A percentile compares a stretch with the other conserved stretches of the same genome.
Conservation (phyloP, 2,797 vertebrate genomes). For the Falco concolor region DNA sequence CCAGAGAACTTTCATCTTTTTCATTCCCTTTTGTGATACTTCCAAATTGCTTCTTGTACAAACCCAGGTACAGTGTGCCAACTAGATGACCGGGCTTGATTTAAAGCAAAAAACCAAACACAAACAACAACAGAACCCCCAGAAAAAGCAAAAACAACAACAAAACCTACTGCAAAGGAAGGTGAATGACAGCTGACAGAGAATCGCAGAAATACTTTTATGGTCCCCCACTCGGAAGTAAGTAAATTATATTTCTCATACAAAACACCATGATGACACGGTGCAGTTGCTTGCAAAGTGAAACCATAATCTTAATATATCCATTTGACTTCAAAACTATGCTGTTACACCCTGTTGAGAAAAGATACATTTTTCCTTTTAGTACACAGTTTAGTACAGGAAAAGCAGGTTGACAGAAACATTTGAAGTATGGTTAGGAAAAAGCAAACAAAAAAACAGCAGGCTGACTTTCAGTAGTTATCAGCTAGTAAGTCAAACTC, state of each 20-base stretch:
- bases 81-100: background rate
- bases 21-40: background rate
- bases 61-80: background rate
- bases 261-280: background rate
- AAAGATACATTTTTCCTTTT: background rate
- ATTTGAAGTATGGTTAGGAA: background rate
- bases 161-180: background rate
- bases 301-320: background rate
- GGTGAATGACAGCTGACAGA: background rate
- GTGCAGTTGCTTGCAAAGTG: background rate
- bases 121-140: background rate
- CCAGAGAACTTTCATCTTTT: background rate
- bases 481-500: background rate
- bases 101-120: background rate
- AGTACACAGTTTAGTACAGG: background rate
- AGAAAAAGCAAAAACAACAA: background rate
- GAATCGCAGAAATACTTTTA: background rate
- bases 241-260: background rate
- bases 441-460: background rate
- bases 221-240: background rate
- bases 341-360: background rate
- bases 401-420: background rate
- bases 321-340: background rate
- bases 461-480: background rate
- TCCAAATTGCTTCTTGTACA: background rate